Evolutionary conservation across 2,888 invertebrate species (phyloP), one percentile per base, ranked within the genome.

Genomic region (Rotaria macrura): DNA sequence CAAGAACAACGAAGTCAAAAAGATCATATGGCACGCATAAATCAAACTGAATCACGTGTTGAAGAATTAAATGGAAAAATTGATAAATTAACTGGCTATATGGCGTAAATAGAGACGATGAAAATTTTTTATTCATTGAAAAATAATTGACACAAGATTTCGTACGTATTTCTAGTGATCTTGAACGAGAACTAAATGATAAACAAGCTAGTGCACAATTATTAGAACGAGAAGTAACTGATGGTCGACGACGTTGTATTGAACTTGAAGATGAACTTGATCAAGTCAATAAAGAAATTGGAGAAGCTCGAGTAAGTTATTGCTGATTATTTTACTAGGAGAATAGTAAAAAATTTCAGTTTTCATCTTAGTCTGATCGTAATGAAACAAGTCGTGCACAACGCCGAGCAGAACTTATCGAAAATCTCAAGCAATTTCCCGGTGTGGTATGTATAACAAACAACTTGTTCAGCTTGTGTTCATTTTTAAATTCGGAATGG

Each of bases 331-430:
- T 83, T 52, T 2, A 40, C 23, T 17, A 6, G 3, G 10, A n/a
- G n/a, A n/a, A n/a, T n/a, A n/a, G 2, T 65, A 34, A 6, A n/a
- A 23, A 7, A 14, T 6, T 3, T 14, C 29, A 1, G 0, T 29
- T 34, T 65, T 14, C 10, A 4, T 65, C n/a, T 14, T 79, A 79
- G 79, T 40, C 43, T 6, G 79, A 79, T 79, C 96, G 96, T 90
- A 96, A 97, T 90, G 99, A 99, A 92, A 96, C 97, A 91, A 95
- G 96, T 0, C 92, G 98, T 38, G 93, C 96, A 34, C 94, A 95
- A 89, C 97, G 96, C 92, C 96, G 97, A 90, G 96, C 96, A 89
- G 98, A 99, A 92, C 95, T 99, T 89, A 96, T 99, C 49, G 98
- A 99, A 91, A 94, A 95, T 90, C 95, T 99, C 91, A 93, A 95